Evolutionary conservation across 2,797 vertebrate species (phyloP), one percentile per base, ranked within the genome.

Genomic region (Alosa sapidissima): DNA sequence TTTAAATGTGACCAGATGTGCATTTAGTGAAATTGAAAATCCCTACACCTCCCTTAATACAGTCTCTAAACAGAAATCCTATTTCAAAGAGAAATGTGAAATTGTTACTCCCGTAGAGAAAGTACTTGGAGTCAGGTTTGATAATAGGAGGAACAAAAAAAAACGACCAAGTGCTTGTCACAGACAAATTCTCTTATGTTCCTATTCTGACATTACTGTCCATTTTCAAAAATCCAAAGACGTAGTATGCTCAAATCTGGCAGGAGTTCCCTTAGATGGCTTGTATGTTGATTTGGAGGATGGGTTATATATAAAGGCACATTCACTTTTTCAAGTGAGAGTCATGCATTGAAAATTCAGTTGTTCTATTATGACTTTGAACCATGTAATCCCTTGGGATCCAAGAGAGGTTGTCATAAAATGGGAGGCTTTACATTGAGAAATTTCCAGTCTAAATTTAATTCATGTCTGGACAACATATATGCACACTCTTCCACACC

Each of bases 401-500:
- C 52, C 19, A 65, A 62, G 21, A 83, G 48, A 24, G 84, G 84
- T 10, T 33, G 55, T 62, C 81, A 82, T 21, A 85, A 85, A 82
- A n/a, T 85, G 58, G 81, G 84, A 0, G 54, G 81, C 33, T 85
- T 85, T 65, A 51, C 60, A 48, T 65, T 85, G 52, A 85, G 52
- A 81, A 86, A 83, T 81, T 52, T 75, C 0, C 52, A n/a, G 41
- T 48, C 85, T 52, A 54, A 72, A 14, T 82, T 81, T 82, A 85
- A 82, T 82, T 60, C 45, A 7, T 82, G 28, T 72, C 41, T 41
- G 36, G 36, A 36, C 24, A 68, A 72, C 4, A 72, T 41, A 16
- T 60, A 85, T 72, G 55, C 51, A 58, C 24, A 33, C 81, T 82
- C 60, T 85, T 68, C 49, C 84, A 85, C 36, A 13, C 47, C 1